A percentile compares a stretch with the other conserved stretches of the same genome.
Conservation (phyloP, 2,113 vertebrate species). For the Misgurnus anguillicaudatus region DNA sequence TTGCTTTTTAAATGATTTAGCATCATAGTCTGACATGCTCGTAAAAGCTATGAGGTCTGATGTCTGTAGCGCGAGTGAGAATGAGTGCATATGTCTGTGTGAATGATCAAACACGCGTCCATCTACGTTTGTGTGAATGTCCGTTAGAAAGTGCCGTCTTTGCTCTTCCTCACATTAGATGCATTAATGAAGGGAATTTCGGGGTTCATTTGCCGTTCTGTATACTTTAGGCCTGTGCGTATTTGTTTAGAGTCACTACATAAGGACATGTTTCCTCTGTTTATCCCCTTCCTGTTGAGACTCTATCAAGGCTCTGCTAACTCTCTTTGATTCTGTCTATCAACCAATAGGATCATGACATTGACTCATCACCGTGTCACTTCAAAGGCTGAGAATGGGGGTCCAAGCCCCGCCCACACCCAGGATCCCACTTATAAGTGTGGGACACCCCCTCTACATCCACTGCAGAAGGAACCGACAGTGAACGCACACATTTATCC, state of each 20-base stretch:
- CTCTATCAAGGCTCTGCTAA: slow-evolving; percentile 89
- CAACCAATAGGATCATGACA: slow-evolving; percentile 77
- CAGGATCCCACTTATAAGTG: slow-evolving; percentile 78
- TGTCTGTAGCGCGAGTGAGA: slow-evolving; percentile 36
- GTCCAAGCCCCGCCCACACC: slow-evolving; percentile 78
- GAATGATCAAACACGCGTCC: slow-evolving; percentile 35
- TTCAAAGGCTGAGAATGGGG: slow-evolving; percentile 84
- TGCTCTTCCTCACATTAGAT: slow-evolving; percentile 43
- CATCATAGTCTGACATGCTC: slow-evolving; percentile 1
- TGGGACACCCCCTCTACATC: slow-evolving; percentile 60
- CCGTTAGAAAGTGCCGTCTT: slow-evolving; percentile 24
- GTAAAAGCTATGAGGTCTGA: slow-evolving; percentile 8
- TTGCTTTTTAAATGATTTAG: slow-evolving; percentile 21
- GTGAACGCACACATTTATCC: slow-evolving; percentile 20
- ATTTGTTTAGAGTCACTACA: slow-evolving; percentile 86
- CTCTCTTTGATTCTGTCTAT: slow-evolving; percentile 85
- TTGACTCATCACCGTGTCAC: slow-evolving; percentile 84
- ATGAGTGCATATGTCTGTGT: slow-evolving; percentile 40
- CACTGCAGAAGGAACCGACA: slow-evolving; percentile 53
- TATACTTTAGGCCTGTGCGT: slow-evolving; percentile 65
- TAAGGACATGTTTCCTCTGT: slow-evolving; percentile 82
- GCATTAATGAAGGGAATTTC: slow-evolving; percentile 58
- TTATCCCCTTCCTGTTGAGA: slow-evolving; percentile 81
- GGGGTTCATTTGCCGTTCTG: slow-evolving; percentile 48
- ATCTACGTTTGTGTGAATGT: slow-evolving; percentile 53